These are phyloP conservation scores for Meganola albula DNA, from an alignment of 2,888 invertebrate species.

Conservation along the genomic window DNA sequence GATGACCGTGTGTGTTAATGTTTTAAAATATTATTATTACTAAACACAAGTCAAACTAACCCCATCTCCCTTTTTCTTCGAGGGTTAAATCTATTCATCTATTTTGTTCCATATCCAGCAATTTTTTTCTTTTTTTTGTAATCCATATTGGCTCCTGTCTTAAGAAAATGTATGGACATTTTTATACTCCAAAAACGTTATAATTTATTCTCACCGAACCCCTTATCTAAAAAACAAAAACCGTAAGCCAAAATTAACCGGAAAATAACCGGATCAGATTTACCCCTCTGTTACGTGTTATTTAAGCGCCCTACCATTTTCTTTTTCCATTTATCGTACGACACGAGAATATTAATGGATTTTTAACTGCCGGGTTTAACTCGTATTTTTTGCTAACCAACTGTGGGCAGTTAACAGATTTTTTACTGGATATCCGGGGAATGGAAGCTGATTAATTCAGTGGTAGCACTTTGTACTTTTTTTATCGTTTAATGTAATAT, in stretches of 20 bases:
- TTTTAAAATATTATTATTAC: too few relatives aligned
- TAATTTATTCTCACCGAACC: neutral
- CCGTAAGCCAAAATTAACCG: constrained; percentile 26
- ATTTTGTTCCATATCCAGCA: too few relatives aligned
- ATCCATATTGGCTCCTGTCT: too few relatives aligned
- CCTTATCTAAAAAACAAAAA: constrained; percentile 1
- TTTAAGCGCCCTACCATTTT: constrained; percentile 21
- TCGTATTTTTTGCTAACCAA: constrained; percentile 43
- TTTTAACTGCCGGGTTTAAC: constrained; percentile 53
- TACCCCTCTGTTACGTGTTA: constrained; percentile 15
- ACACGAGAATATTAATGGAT: constrained; percentile 46
- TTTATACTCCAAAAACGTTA: neutral
- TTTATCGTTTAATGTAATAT: constrained; percentile 31
- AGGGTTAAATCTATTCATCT: too few relatives aligned
- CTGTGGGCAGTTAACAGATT: constrained; percentile 54
- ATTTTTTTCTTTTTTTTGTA: too few relatives aligned
- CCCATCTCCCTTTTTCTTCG: too few relatives aligned
- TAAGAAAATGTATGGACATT: too few relatives aligned
- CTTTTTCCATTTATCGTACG: constrained; percentile 28
- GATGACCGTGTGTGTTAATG: too few relatives aligned
- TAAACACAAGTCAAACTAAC: too few relatives aligned
- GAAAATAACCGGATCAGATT: constrained; percentile 31
- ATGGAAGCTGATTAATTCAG: constrained; percentile 53
- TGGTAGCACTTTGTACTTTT: constrained; percentile 33
- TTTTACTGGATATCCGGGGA: constrained; percentile 43